Evolutionary conservation across 2,113 vertebrate genomes (phyloP), one percentile per base, ranked within the genome.

Genomic region (Polyodon spathula): DNA sequence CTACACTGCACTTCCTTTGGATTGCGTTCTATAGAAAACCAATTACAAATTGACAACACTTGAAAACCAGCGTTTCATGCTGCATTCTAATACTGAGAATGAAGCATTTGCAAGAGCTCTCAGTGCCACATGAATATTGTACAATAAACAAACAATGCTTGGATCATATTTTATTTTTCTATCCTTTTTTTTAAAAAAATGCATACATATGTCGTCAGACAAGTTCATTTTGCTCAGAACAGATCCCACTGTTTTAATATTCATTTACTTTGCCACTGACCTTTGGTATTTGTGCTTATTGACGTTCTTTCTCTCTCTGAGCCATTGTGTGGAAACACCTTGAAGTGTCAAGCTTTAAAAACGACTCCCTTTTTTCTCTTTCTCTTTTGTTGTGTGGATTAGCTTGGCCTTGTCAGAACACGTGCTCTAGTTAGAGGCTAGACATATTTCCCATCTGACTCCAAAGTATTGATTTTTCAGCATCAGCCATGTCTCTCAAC

Each of bases 361-460:
- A 82, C 71, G 70, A 68, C 71, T 72, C 82, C 73, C n/a, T 78
- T 70, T 69, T 66, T 74, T 50, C 54, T 48, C 76, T 73, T 77
- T 77, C 79, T 81, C 69, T 71, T 9, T 67, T 72, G 79, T 81
- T 75, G 76, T 71, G 14, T 70, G 75, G 80, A 79, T 82, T 81
- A 84, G 78, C 82, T 83, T 68, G 71, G 84, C 85, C 87, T 79
- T 85, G 85, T 86, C 87, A 85, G 80, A 84, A 84, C 74, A 75
- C 78, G 84, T 84, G 81, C 82, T 79, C 86, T 88, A 83, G 84
- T 88, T 88, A 86, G 84, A 81, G 79, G 68, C 64, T 78, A 79
- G 77, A 86, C 87, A 85, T 78, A 81, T 84, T 80, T 85, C 85
- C 85, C 87, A 86, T 73, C 85, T 83, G 85, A 76, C 88, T 89